These are phyloP conservation scores for Kuschelorhynchus macadamiae DNA, from an alignment of 2,888 invertebrate genomes.

Conservation along the genomic window DNA sequence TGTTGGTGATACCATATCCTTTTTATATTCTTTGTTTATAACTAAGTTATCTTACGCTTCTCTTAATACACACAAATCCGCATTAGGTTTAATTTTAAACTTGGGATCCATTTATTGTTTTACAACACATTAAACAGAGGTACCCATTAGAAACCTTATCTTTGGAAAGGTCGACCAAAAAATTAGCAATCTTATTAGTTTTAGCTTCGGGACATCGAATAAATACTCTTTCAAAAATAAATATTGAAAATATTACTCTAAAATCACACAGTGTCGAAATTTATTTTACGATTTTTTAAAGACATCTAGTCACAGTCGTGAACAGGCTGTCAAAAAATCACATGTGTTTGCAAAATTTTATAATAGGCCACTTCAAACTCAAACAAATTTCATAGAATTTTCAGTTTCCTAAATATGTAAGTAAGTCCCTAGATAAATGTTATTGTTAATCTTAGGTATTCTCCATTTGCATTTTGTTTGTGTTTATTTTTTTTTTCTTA, in stretches of 20 bases:
- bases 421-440: too few relatives aligned
- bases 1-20: conserved; percentile 16
- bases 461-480: too few relatives aligned
- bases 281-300: too few relatives aligned
- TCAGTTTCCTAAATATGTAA: too few relatives aligned
- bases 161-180: conserved; percentile 7
- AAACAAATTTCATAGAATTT: too few relatives aligned
- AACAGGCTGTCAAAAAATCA: too few relatives aligned
- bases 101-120: conserved; percentile 17
- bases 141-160: conserved; percentile 11
- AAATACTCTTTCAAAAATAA: conserved; percentile 16
- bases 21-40: background rate
- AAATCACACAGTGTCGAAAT: conserved; percentile 13
- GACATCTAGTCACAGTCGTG: too few relatives aligned
- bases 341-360: too few relatives aligned
- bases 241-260: conserved; percentile 16
- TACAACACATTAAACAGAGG: conserved; percentile 3
- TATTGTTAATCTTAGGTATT: too few relatives aligned
- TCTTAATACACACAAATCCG: conserved; percentile 9
- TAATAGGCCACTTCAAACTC: too few relatives aligned
- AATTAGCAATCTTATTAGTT: conserved; percentile 12
- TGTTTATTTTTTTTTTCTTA: too few relatives aligned
- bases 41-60: conserved; percentile 4
- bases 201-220: conserved; percentile 20
- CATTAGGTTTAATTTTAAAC: conserved; percentile 14